Percentiles rank a stretch among this genome's conserved stretches.
These are phyloP conservation scores for Cosmia trapezina DNA, from an alignment of 2,888 invertebrate genomes.

Conservation along the genomic window DNA sequence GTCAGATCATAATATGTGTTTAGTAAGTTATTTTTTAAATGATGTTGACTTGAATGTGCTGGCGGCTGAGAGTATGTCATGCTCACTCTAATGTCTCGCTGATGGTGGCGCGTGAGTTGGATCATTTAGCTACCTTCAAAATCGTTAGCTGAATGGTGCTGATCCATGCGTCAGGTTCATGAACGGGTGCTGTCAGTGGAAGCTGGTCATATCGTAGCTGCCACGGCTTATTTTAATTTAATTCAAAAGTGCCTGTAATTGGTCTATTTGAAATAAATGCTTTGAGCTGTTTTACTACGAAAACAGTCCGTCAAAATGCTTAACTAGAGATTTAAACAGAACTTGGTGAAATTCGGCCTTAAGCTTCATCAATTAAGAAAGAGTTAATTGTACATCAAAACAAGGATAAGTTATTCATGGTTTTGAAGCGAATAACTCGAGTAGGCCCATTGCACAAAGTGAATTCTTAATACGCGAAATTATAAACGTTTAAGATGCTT, in stretches of 20 bases:
- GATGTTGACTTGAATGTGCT: neutral
- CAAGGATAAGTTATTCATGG: conserved; percentile 61
- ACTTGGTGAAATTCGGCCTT: conserved; percentile 16
- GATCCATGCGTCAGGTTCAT: too few species aligned
- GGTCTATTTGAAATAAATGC: too few species aligned
- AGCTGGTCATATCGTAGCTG: too few species aligned
- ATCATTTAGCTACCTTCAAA: too few species aligned
- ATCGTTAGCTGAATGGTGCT: too few species aligned
- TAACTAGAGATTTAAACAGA: conserved; percentile 24
- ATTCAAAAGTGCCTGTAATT: too few species aligned
- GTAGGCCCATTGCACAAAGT: conserved; percentile 64
- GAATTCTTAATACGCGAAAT: conserved; percentile 65
- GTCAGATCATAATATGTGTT: neutral
- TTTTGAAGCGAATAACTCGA: conserved; percentile 44
- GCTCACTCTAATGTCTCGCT: too few species aligned
- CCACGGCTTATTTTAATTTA: too few species aligned
- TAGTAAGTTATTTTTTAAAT: neutral
- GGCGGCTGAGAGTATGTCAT: too few species aligned
- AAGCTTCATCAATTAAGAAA: conserved; percentile 60
- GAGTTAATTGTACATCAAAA: conserved; percentile 65
- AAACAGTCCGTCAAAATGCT: conserved; percentile 3
- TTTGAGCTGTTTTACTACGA: neutral
- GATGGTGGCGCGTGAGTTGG: too few species aligned
- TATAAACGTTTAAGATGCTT: conserved; percentile 57
- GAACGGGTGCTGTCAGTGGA: too few species aligned